These are phyloP conservation scores for Rhopalosiphum padi DNA, from an alignment of 1,140 invertebrate species.

Conservation along the genomic window DNA sequence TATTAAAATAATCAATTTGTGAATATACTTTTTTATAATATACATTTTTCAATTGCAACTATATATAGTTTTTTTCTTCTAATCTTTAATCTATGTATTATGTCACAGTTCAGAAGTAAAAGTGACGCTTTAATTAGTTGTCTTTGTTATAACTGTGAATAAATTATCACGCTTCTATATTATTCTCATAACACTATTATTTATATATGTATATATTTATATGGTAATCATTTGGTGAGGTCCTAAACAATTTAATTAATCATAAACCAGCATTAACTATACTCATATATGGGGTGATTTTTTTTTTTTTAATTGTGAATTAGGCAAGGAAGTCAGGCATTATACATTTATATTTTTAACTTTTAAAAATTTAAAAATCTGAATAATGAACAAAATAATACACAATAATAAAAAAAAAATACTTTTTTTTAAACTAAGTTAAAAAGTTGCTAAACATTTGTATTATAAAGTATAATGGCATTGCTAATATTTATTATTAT, in stretches of 20 bases:
- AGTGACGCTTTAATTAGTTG: neutral
- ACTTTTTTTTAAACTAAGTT: neutral
- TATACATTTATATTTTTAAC: neutral
- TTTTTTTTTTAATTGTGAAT: neutral
- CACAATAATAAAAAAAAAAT: neutral
- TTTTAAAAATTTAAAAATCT: neutral
- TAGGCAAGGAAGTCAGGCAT: neutral
- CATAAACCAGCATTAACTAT: neutral
- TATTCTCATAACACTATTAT: neutral
- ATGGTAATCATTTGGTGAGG: neutral
- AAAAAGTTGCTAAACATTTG: neutral
- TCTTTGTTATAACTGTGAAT: neutral
- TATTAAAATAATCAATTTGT: neutral
- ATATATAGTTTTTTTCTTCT: neutral
- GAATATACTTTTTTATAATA: neutral
- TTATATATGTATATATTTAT: neutral
- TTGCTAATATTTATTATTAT: neutral
- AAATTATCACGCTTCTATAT: neutral
- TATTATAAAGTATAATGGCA: neutral
- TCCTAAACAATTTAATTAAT: slow-evolving; percentile 11
- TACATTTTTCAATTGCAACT: too few relatives aligned
- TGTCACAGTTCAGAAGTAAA: neutral
- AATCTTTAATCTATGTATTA: neutral
- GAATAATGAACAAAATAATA: neutral
- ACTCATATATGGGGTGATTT: neutral